Percentiles rank a stretch among this genome's conserved stretches.
Evolutionary conservation across 2,888 invertebrate species (phyloP).

Genomic region (Lepas anatifera): DNA sequence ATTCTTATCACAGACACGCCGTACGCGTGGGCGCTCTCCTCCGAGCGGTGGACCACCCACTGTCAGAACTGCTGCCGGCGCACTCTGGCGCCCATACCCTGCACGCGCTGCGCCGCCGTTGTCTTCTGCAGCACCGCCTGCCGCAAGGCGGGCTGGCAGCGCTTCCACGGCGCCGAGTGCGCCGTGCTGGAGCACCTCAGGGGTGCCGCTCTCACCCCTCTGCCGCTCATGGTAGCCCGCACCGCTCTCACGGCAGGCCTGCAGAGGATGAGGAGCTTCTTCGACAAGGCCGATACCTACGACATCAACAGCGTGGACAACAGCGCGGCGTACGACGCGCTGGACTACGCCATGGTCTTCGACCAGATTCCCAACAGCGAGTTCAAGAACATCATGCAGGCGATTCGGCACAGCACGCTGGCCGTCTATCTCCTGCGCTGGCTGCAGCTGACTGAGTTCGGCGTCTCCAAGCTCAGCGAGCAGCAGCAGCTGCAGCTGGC

Average conservation of each 20-base stretch:
- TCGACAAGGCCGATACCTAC: background rate
- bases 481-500: constrained; percentile 29
- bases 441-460: constrained; percentile 29
- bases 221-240: constrained; percentile 23
- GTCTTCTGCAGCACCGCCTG: constrained; percentile 28
- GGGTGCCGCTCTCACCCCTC: constrained; percentile 18
- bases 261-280: background rate
- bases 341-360: constrained; percentile 21
- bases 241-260: constrained; percentile 6
- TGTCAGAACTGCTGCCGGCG: constrained; percentile 28
- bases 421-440: constrained; percentile 37
- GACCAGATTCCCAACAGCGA: constrained; percentile 19
- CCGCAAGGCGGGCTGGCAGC: constrained; percentile 24
- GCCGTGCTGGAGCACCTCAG: constrained; percentile 23
- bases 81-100: constrained; percentile 26
- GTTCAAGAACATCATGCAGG: constrained; percentile 27
- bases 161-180: constrained; percentile 28
- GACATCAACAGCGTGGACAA: constrained; percentile 6
- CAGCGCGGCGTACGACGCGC: constrained; percentile 21
- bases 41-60: constrained; percentile 26
- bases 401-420: constrained; percentile 33
- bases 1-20: constrained; percentile 28
- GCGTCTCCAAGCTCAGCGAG: constrained; percentile 20
- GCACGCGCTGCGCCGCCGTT: constrained; percentile 26
- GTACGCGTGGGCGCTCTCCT: constrained; percentile 26